These are phyloP conservation scores for Podotricha telesiphe DNA, from an alignment of 2,888 invertebrate genomes.

Conservation along the genomic window DNA sequence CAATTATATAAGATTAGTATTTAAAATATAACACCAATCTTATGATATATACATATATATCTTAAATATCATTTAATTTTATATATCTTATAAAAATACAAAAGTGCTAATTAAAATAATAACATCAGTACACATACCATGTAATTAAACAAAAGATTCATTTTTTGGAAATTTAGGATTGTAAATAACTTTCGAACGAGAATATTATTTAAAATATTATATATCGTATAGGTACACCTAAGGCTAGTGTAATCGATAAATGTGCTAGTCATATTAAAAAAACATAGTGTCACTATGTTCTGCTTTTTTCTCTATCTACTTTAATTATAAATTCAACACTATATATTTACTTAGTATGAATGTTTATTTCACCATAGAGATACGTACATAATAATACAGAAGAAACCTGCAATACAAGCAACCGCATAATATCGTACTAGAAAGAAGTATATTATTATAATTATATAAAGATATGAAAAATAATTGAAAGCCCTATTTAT, in stretches of 20 bases:
- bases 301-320: not conserved
- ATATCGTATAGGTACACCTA: not conserved
- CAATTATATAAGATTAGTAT: too few relatives aligned
- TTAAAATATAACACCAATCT: too few relatives aligned
- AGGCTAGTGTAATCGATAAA: not conserved
- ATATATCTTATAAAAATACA: too few relatives aligned
- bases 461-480: not conserved
- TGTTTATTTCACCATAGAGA: constrained; percentile 1
- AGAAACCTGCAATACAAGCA: not conserved
- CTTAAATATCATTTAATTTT: too few relatives aligned
- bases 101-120: too few relatives aligned
- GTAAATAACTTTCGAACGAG: not conserved
- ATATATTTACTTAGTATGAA: not conserved
- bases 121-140: too few relatives aligned
- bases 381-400: constrained; percentile 12
- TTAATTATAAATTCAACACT: not conserved
- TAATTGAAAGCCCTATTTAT: not conserved
- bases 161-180: not conserved
- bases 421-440: not conserved
- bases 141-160: too few relatives aligned
- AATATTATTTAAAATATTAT: too few relatives aligned
- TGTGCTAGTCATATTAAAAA: not conserved
- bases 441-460: not conserved
- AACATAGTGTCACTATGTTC: not conserved
- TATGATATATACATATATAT: too few relatives aligned